Base-by-base conservation (phyloP, 2,888 invertebrate species). In the Dendrolimus pini region DNA sequence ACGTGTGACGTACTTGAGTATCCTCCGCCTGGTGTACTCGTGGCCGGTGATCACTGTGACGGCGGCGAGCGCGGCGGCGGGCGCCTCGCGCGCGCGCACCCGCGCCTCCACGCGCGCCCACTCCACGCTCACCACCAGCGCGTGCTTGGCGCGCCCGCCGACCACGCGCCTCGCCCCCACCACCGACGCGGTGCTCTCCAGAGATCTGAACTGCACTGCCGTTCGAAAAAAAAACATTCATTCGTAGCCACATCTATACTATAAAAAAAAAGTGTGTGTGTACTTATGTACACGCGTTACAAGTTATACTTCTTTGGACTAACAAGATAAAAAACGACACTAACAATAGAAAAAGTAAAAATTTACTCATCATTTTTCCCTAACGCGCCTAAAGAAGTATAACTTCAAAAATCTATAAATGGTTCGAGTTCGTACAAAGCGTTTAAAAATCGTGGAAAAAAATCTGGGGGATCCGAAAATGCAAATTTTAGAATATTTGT, bases 21-120 rank as follows among this genome's bases (percentile, higher is more conserved):
- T 86, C 73, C 89, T 70, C 7, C 80, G 71, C 0, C 88, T 59
- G 0, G 85, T 84, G 66, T 65, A 53, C 70, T 88, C 88, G 0
- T 82, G 74, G 52, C 87, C 88, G 10, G 85, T 78, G 64, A 89
- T 81, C 56, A 83, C 78, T 47, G 77, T 77, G 73, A 89, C 60
- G 10, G 84, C 75, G 65, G 85, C 86, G 52, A 87, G 79, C 10
- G 82, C 71, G 59, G 70, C 59, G 54, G 77, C 72, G 61, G 69
- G 69, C 18, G 74, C 66, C 52, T 58, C 64, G 0, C 77, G 66
- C 13, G 83, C 82, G 55, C 82, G 76, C 0, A 80, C 65, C 81
- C 82, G 75, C 0, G 80, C 65, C 81, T 85, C 83, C 59, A 87
- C 69, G 2, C 74, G 70, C 65, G 74, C 56, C 89, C 89, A 89